phyloP scores from a whole-genome alignment of 2,888 invertebrate genomes.

The Cotesia congregata region DNA sequence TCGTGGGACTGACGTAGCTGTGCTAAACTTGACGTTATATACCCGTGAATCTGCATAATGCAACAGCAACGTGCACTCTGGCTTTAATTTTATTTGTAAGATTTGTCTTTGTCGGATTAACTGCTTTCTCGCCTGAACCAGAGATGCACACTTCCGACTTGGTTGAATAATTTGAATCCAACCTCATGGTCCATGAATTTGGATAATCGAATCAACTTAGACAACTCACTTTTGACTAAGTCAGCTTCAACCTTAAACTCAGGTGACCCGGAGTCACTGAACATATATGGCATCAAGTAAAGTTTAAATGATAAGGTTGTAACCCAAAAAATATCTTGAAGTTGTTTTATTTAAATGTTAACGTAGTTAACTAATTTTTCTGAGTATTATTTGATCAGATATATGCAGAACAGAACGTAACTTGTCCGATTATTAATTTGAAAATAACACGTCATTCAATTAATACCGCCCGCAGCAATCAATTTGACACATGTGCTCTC shows the following conservation, averaged over 20 bases:
- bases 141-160: background rate
- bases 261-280: conserved; percentile 31
- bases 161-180: background rate
- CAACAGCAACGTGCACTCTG: conserved; percentile 50
- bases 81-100: conserved; percentile 52
- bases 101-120: conserved; percentile 51
- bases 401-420: background rate
- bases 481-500: conserved; percentile 32
- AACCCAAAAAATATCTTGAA: background rate
- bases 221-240: background rate
- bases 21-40: conserved; percentile 56
- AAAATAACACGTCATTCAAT: conserved; percentile 31
- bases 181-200: conserved; percentile 17
- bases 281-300: background rate
- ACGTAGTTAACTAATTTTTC: background rate
- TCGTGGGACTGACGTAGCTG: conserved; percentile 51
- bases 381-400: conserved; percentile 24
- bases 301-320: background rate
- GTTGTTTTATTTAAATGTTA: background rate
- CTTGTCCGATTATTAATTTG: conserved; percentile 19
- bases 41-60: conserved; percentile 58
- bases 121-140: conserved; percentile 27
- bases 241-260: conserved; percentile 29
- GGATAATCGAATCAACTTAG: conserved; percentile 36
- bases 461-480: conserved; percentile 39